Conservation (phyloP, 2,888 invertebrate genomes). For the Coremacera marginata region DNA sequence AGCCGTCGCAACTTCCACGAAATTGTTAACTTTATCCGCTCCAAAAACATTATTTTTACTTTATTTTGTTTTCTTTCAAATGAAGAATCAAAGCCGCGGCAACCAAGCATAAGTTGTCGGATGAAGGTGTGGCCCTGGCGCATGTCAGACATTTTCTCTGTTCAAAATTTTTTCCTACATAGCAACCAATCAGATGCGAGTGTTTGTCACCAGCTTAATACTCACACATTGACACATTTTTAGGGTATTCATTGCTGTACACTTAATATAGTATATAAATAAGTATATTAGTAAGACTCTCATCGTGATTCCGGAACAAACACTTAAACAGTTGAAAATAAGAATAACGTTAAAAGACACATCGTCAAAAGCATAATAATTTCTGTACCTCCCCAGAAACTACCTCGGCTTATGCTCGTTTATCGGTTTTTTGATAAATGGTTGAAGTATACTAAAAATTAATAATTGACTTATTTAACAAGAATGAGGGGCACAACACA, state of each 20-base stretch:
- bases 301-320: neutral
- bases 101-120: neutral
- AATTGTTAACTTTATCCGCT: neutral
- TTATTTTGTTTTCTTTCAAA: neutral
- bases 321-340: neutral
- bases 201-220: neutral
- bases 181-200: slow-evolving; percentile 40
- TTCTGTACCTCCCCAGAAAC: slow-evolving; percentile 33
- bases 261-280: neutral
- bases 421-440: slow-evolving; percentile 36
- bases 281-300: neutral
- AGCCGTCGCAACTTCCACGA: neutral
- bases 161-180: slow-evolving; percentile 5
- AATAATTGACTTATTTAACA: slow-evolving; percentile 39
- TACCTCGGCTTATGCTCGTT: neutral
- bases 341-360: slow-evolving; percentile 46
- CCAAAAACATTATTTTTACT: neutral
- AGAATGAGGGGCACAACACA: neutral
- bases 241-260: neutral
- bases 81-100: neutral
- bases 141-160: slow-evolving; percentile 27
- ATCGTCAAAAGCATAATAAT: slow-evolving; percentile 55
- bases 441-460: slow-evolving; percentile 37
- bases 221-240: slow-evolving; percentile 5
- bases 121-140: slow-evolving; percentile 45